Evolutionary conservation across 2,888 invertebrate genomes (phyloP).

Genomic region (Fragum sueziense): DNA sequence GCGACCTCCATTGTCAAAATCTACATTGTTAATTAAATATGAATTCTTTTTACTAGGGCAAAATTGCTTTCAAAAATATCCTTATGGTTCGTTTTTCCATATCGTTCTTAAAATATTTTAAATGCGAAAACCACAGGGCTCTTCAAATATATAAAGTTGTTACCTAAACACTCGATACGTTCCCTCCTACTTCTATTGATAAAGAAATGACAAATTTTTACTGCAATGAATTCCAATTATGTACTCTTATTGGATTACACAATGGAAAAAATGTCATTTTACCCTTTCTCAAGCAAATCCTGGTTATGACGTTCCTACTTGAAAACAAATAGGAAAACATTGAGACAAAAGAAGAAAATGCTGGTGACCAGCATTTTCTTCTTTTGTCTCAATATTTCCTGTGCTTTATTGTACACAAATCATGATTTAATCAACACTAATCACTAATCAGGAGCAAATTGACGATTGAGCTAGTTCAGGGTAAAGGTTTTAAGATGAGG

Average conservation of each 20-base stretch:
- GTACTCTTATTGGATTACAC: conserved; percentile 6
- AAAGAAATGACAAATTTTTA: conserved; percentile 6
- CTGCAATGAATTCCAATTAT: background rate
- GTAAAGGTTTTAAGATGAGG: too few species aligned
- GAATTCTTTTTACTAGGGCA: too few species aligned
- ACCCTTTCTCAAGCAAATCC: background rate
- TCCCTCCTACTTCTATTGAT: background rate
- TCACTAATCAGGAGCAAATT: too few species aligned
- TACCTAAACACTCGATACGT: background rate
- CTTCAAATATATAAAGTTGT: background rate
- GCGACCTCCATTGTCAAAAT: too few species aligned
- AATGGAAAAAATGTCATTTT: background rate
- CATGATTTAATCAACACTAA: too few species aligned
- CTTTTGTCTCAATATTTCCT: too few species aligned
- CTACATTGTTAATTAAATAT: too few species aligned
- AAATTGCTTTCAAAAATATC: too few species aligned
- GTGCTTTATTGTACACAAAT: too few species aligned
- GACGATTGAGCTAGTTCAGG: too few species aligned
- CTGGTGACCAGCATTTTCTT: too few species aligned
- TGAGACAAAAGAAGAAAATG: background rate
- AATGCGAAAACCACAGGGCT: background rate
- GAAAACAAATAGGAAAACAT: background rate
- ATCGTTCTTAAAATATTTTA: background rate
- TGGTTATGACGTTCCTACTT: background rate
- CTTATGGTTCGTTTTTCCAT: too few species aligned